A percentile compares a stretch with the other conserved stretches of the same genome.
Evolutionary conservation across 2,113 vertebrate species (phyloP).

Genomic region (Perca schrenkii): DNA sequence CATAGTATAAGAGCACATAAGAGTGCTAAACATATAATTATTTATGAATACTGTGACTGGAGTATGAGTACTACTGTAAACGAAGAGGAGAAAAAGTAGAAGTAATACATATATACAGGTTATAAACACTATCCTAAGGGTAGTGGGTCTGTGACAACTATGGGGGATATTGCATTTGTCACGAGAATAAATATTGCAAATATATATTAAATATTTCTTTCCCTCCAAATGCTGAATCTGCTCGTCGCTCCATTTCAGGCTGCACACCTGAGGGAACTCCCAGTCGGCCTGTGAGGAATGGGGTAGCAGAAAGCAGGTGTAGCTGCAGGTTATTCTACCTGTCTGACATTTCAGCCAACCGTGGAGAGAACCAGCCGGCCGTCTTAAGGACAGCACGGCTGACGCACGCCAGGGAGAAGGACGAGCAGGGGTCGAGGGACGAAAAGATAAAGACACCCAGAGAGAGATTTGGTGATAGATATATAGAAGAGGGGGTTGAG

Average conservation of each 20-base stretch:
- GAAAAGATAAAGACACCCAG: background rate
- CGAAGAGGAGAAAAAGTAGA: no score
- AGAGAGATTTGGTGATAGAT: constrained; percentile 18
- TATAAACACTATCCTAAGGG: no score
- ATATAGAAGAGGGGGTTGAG: background rate
- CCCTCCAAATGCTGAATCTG: background rate
- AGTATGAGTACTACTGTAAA: no score
- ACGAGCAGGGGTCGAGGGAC: constrained; percentile 3
- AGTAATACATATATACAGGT: no score
- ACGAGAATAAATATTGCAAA: no score
- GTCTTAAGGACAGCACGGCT: constrained; percentile 43
- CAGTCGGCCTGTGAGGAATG: background rate
- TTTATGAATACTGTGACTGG: no score
- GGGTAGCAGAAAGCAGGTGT: background rate
- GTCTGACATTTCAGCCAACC: constrained; percentile 29
- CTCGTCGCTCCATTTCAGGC: background rate
- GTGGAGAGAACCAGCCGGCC: constrained; percentile 18
- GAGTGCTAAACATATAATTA: no score
- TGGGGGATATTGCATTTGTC: no score
- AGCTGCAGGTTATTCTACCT: constrained; percentile 28
- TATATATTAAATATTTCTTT: no score
- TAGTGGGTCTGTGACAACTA: no score
- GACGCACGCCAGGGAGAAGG: background rate
- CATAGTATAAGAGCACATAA: no score
- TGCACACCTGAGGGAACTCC: background rate